These are phyloP conservation scores for Epizoanthus ramosus DNA, from an alignment of 92 coral and sea anemone species.

Conservation along the genomic window DNA sequence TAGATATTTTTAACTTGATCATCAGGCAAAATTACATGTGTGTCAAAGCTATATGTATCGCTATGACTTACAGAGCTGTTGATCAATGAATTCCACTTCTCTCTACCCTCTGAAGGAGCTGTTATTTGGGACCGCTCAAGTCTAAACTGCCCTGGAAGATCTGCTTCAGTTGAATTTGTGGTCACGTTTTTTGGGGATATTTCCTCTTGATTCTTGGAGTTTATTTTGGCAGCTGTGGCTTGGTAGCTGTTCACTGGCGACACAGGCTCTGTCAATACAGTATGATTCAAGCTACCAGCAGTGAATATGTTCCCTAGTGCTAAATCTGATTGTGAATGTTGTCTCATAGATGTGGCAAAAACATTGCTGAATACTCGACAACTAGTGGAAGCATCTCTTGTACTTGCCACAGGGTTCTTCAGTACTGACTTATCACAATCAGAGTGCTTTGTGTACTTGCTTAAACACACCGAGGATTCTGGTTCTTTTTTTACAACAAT, in stretches of 20 bases:
- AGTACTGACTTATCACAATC: neutral
- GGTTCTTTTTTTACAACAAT: conserved; percentile 2
- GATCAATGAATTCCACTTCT: neutral
- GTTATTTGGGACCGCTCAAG: neutral
- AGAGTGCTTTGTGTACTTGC: neutral
- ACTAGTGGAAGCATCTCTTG: neutral
- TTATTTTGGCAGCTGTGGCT: too few relatives aligned
- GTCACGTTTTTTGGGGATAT: neutral
- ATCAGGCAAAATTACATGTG: neutral
- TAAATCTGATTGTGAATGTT: neutral
- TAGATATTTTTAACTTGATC: neutral
- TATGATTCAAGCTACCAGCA: neutral
- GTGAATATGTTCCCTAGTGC: neutral
- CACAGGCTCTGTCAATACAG: neutral
- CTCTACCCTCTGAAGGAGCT: neutral
- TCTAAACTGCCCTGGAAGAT: neutral
- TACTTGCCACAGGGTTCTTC: neutral
- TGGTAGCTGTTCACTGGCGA: neutral
- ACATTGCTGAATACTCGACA: neutral
- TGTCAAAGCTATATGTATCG: neutral
- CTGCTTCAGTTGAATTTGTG: neutral
- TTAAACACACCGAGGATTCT: neutral
- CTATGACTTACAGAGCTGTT: conserved; percentile 32
- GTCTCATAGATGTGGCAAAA: neutral
- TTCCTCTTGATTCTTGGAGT: neutral